These are phyloP conservation scores for Eristalinus aeneus DNA, from an alignment of 2,888 invertebrate genomes.

Conservation along the genomic window DNA sequence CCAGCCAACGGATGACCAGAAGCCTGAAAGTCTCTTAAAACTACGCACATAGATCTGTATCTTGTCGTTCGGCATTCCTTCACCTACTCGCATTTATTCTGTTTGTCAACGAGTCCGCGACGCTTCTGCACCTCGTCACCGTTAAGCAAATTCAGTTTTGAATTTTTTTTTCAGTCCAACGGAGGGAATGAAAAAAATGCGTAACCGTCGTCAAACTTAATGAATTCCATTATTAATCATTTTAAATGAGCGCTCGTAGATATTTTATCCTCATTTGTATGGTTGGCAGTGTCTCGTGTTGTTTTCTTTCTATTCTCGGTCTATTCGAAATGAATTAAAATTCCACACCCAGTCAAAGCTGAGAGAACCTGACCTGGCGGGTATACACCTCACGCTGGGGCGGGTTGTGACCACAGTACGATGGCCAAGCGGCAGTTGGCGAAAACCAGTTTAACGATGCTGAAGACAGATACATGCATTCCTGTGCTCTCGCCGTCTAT, in stretches of 20 bases:
- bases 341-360: conserved; percentile 38
- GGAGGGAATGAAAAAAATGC: not conserved
- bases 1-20: no score
- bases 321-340: conserved; percentile 58
- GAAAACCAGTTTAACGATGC: conserved; percentile 57
- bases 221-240: conserved; percentile 50
- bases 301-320: conserved; percentile 15
- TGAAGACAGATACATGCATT: conserved; percentile 16
- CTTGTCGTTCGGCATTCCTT: not conserved
- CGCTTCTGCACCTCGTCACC: not conserved
- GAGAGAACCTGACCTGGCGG: conserved; percentile 35
- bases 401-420: conserved; percentile 25
- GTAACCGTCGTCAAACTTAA: conserved; percentile 49
- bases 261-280: conserved; percentile 19
- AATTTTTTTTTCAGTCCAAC: not conserved
- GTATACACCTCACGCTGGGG: conserved; percentile 25
- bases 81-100: not conserved
- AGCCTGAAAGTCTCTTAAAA: not conserved
- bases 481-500: conserved; percentile 18
- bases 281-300: conserved; percentile 7
- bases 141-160: not conserved
- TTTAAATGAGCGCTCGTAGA: conserved; percentile 25
- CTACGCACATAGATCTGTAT: not conserved
- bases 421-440: conserved; percentile 7
- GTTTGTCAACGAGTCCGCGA: not conserved